phyloP scores from a whole-genome alignment of 2,888 invertebrate species.

The Dyspetes luteomarginatus region DNA sequence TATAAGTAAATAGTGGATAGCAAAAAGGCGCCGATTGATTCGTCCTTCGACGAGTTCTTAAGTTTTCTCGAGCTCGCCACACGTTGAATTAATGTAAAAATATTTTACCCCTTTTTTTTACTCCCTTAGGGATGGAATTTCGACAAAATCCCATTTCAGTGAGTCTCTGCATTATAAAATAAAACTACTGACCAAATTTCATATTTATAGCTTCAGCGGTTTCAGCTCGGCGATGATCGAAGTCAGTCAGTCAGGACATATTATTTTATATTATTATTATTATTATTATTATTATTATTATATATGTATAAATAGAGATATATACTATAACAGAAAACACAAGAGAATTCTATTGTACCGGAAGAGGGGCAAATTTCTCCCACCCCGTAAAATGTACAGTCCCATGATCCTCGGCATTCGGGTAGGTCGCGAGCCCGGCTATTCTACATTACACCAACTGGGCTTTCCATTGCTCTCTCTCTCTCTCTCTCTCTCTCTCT shows the following conservation, averaged over 20 bases:
- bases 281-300: not conserved
- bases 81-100: no score
- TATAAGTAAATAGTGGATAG: constrained; percentile 39
- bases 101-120: no score
- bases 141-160: no score
- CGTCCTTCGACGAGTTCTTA: constrained; percentile 57
- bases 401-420: constrained; percentile 64
- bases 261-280: no score
- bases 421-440: constrained; percentile 51
- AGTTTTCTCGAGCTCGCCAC: constrained; percentile 45
- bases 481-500: not conserved
- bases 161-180: no score
- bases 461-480: constrained; percentile 4
- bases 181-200: no score
- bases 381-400: constrained; percentile 3
- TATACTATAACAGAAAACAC: no score
- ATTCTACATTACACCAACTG: constrained; percentile 32
- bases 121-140: no score
- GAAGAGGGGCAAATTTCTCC: constrained; percentile 41
- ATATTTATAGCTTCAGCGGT: no score
- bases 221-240: no score
- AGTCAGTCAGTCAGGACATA: not conserved
- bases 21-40: constrained; percentile 55
- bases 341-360: not conserved
- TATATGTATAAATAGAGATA: not conserved